Evolutionary conservation across 2,888 invertebrate species (phyloP).

Genomic region (Morinoia aosen): DNA sequence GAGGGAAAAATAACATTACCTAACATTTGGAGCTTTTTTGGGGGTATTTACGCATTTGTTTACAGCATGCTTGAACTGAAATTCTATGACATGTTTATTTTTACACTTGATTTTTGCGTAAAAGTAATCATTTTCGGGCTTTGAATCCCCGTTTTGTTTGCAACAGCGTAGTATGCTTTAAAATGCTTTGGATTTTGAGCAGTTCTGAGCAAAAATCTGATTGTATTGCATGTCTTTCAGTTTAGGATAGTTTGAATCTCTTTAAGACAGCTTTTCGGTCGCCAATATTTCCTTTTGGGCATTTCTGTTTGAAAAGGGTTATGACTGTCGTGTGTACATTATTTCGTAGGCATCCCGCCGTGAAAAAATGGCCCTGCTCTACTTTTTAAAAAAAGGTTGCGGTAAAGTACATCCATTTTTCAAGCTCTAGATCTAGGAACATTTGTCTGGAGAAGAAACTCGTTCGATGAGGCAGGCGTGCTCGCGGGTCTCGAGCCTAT

Average conservation of each 20-base stretch:
- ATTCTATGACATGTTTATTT: background rate
- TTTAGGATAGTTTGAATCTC: background rate
- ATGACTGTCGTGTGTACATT: background rate
- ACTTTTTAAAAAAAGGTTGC: background rate
- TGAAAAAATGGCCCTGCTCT: background rate
- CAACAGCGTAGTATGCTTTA: too few species aligned
- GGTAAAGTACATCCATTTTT: background rate
- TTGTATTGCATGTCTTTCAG: background rate
- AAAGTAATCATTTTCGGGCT: background rate
- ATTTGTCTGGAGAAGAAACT: background rate
- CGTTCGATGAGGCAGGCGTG: background rate
- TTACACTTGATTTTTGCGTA: background rate
- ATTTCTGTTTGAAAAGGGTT: background rate
- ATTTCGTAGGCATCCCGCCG: background rate
- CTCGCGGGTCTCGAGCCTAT: background rate
- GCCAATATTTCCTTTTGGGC: background rate
- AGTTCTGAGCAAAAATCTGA: background rate
- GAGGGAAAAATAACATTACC: too few species aligned
- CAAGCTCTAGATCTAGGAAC: background rate
- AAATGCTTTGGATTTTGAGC: background rate
- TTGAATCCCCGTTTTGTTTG: background rate
- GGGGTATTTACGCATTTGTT: background rate
- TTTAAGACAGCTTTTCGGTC: background rate
- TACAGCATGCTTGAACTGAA: background rate
- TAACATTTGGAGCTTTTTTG: background rate